Evolutionary conservation across 2,888 invertebrate species (phyloP).

Genomic region (Osedax fenrisi): DNA sequence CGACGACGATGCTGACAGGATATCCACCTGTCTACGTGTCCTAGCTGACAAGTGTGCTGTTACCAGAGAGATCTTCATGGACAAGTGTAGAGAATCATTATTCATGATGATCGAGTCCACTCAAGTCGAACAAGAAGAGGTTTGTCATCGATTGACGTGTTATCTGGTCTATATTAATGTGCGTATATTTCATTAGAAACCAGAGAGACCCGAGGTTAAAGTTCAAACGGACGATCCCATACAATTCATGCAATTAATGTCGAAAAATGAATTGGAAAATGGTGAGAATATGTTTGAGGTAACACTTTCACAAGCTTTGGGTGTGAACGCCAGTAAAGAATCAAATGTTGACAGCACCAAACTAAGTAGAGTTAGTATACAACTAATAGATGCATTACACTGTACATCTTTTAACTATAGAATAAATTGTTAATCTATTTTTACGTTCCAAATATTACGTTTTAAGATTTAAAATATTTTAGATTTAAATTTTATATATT

Average conservation of each 20-base stretch:
- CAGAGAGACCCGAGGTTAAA: constrained; percentile 59
- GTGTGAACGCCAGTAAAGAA: constrained; percentile 53
- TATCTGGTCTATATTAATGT: too few relatives aligned
- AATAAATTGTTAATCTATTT: too few relatives aligned
- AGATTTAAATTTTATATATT: too few relatives aligned
- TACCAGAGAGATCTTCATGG: constrained; percentile 63
- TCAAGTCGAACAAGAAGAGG: constrained; percentile 61
- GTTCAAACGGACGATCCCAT: constrained; percentile 78
- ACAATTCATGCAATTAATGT: constrained; percentile 64
- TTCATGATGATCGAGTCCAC: constrained; percentile 69
- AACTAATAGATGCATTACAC: too few relatives aligned
- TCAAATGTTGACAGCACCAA: constrained; percentile 52
- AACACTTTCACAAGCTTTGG: constrained; percentile 75
- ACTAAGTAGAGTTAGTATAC: constrained; percentile 56
- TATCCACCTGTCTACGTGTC: constrained; percentile 64
- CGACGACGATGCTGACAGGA: constrained; percentile 75
- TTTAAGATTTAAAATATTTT: too few relatives aligned
- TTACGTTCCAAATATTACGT: too few relatives aligned
- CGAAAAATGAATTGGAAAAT: constrained; percentile 55
- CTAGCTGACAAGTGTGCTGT: constrained; percentile 54
- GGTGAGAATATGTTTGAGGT: constrained; percentile 80
- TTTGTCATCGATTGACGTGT: too few relatives aligned
- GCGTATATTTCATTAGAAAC: too few relatives aligned
- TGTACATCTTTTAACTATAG: too few relatives aligned
- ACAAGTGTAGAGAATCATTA: constrained; percentile 65